Evolutionary conservation across 2,888 invertebrate species (phyloP).

Genomic region (Hermodice carunculata): DNA sequence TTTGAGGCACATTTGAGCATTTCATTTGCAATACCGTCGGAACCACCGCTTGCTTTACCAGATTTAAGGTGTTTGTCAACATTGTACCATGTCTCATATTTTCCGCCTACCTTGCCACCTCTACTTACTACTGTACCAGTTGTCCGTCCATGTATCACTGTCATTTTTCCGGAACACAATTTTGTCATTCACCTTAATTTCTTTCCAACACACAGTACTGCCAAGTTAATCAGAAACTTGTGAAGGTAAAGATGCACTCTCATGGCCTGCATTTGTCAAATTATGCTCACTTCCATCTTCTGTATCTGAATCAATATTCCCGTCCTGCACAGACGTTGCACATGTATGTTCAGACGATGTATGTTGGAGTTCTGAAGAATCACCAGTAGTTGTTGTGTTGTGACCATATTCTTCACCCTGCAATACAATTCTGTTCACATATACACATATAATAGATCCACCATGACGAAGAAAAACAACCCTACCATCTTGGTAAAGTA

Average conservation of each 20-base stretch:
- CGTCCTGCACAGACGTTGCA: too few relatives aligned
- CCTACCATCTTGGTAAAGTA: neutral
- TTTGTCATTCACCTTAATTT: neutral
- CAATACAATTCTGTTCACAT: neutral
- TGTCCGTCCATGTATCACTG: neutral
- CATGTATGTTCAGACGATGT: too few relatives aligned
- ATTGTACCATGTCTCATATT: neutral
- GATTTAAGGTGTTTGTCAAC: too few relatives aligned
- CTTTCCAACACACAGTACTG: neutral
- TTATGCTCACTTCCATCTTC: too few relatives aligned
- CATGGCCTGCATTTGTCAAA: too few relatives aligned
- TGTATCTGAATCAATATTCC: too few relatives aligned
- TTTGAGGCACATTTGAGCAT: too few relatives aligned
- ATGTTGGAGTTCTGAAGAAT: too few relatives aligned
- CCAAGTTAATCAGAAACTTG: neutral
- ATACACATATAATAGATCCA: neutral
- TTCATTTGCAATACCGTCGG: too few relatives aligned
- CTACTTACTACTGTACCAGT: neutral
- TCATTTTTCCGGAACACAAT: neutral
- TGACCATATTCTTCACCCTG: neutral
- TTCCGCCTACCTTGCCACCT: neutral
- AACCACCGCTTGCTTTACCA: too few relatives aligned
- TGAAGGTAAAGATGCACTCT: neutral
- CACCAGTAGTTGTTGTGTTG: too few relatives aligned
- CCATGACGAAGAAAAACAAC: neutral